Evolutionary conservation across 2,888 invertebrate species (phyloP), one percentile per base, ranked within the genome.

Genomic region (Atrina japonica): DNA sequence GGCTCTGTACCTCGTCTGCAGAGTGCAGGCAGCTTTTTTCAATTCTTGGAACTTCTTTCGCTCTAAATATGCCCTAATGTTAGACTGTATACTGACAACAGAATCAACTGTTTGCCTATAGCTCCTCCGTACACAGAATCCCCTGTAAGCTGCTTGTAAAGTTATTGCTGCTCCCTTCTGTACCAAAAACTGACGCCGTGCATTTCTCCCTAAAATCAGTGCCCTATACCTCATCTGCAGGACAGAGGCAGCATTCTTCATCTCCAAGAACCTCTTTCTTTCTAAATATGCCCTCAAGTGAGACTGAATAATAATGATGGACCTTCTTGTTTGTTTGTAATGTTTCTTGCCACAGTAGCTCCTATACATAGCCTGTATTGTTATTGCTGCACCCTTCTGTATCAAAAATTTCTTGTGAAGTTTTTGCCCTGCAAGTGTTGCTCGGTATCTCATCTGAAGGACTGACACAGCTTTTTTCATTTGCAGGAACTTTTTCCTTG

Each of bases 1-100:
- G 7, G 18, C 67, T 56, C 76, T 61, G n/a, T 64, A 61, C 6
- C 9, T 25, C 52, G 78, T 69, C 73, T 85, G 85, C 29, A 85
- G 61, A 2, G 76, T 77, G 16, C 83, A 53, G 6, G 70, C 70
- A 14, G 83, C 83, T 35, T 70, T 55, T 52, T 59, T 77, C 16
- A 65, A 56, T n/a, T 75, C 49, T 18, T 73, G 45, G 55, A 74
- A 73, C 2, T 74, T 45, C 23, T 72, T 49, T 7, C 47, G 43
- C 23, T 47, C 43, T 2, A 30, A 43, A 21, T 53, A 29, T n/a
- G 18, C 53, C 35, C 60, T 60, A 30, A 23, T 45, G 2, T 21
- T 27, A 27, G 43, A 25, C 21, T 60, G 60, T 29, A 60, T 27
- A 23, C n/a, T 29, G 25, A 60, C n/a, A 45, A 47, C 45, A 29